Base-by-base conservation (phyloP, 2,888 invertebrate genomes). In the Trisateles emortualis region DNA sequence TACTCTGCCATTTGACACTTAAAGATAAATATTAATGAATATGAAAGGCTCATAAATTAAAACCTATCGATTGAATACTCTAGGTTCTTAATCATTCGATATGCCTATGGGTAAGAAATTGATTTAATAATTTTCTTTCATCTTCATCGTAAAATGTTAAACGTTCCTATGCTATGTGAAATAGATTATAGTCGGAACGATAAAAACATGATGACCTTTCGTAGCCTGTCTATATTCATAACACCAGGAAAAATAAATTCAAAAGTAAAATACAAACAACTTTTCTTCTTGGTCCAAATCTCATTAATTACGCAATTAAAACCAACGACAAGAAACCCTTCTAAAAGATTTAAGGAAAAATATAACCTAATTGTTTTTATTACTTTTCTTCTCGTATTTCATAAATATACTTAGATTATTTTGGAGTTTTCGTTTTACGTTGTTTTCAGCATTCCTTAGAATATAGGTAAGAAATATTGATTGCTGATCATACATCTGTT, bases 391-490 rank as follows among this genome's bases (percentile, higher is more conserved):
- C 48, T 5, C 0, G 22, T 13, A 13, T 11, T 19, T 2, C 11
- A 39, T 22, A 22, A 39, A 22, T 22, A 11, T 1, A n/a, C 8
- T 14, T 14, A 14, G 14, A 14, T 1, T 11, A 19, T 19, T 19
- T 19, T 19, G 1, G 19, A 38, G 17, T 26, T 10, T 16, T 3
- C 16, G 3, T 35, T 35, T 19, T 35, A 8, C 26, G 26, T 26
- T 8, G 3, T 26, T 6, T 22, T 22, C 22, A 8, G 8, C 3
- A 8, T 22, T 22, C 26, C 26, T 26, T 8, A 26, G 10, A 33
- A 14, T 5, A 68, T 32, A 0, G 88, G 81, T 74, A 88, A 79
- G 44, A 82, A 89, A 47, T 73, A 82, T 49, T 86, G 86, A n/a
- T 79, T 77, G 32, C 59, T 82, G 35, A 68, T 85, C 35, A 67